Percentiles rank a stretch among this genome's conserved stretches.
These are phyloP conservation scores for Lepidurus couesii DNA, from an alignment of 1,140 invertebrate genomes.

Conservation along the genomic window DNA sequence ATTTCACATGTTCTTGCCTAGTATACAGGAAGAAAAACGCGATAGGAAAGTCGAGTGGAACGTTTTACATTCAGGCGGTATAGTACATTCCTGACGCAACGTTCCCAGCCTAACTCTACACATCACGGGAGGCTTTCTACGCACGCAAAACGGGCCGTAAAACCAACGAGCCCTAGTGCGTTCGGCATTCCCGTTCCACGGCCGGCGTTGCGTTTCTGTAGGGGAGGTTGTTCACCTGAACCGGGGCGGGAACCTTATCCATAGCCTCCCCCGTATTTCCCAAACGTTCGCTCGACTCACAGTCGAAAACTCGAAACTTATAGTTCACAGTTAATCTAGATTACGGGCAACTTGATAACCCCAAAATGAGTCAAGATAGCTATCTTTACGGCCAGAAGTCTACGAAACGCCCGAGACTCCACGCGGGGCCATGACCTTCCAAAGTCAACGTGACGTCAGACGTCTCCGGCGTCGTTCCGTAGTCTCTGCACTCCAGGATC, in stretches of 20 bases:
- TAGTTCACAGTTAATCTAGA: too few relatives aligned
- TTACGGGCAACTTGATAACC: too few relatives aligned
- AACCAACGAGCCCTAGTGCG: too few relatives aligned
- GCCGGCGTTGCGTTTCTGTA: background rate
- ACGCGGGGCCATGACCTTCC: conserved; percentile 1
- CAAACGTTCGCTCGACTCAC: background rate
- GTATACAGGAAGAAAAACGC: background rate
- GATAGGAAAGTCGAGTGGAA: too few relatives aligned
- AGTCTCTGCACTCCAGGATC: background rate
- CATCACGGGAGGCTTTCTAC: too few relatives aligned
- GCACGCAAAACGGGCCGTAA: too few relatives aligned
- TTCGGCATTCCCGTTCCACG: too few relatives aligned
- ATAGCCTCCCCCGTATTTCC: background rate
- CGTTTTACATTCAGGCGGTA: too few relatives aligned
- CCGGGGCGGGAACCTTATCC: background rate
- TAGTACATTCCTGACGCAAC: too few relatives aligned
- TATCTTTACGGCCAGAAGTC: background rate
- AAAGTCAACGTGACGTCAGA: conserved; percentile 3
- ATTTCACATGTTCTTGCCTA: background rate
- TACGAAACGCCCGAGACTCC: background rate
- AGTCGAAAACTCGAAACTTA: too few relatives aligned
- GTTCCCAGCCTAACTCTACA: too few relatives aligned
- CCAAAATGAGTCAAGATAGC: background rate
- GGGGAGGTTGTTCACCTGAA: background rate
- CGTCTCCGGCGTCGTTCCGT: background rate